Conservation (phyloP, 2,797 vertebrate genomes). For the Enteromius mattozi region DNA sequence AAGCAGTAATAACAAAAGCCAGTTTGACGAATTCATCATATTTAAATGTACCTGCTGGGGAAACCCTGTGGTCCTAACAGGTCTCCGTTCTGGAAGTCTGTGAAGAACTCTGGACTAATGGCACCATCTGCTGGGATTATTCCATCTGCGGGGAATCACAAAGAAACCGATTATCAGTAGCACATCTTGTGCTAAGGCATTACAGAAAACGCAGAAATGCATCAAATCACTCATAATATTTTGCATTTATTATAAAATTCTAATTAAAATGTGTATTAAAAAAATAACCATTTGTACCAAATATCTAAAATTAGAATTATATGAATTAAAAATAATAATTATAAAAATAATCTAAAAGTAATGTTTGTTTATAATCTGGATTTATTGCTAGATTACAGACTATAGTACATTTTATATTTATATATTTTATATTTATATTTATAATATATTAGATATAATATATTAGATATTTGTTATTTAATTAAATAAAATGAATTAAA, state of each 20-base stretch:
- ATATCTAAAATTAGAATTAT: neutral
- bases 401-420: neutral
- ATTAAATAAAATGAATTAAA: neutral
- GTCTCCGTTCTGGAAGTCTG: constrained; percentile 87
- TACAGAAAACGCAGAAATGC: neutral
- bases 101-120: constrained; percentile 86
- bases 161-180: neutral
- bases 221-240: neutral
- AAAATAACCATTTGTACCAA: neutral
- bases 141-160: constrained; percentile 77
- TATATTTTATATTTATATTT: no score
- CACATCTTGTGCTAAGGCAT: neutral
- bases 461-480: neutral
- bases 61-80: constrained; percentile 78
- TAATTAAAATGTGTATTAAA: neutral
- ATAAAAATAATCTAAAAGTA: neutral
- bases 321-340: neutral
- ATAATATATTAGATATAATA: no score
- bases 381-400: neutral
- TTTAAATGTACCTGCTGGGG: constrained; percentile 78
- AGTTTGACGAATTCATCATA: constrained; percentile 18
- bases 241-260: no score
- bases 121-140: constrained; percentile 82
- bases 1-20: constrained; percentile 16
- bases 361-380: neutral